Percentiles rank a stretch among this genome's conserved stretches.
Conservation (phyloP, 2,113 vertebrate genomes). For the Mionectes macconnelli region DNA sequence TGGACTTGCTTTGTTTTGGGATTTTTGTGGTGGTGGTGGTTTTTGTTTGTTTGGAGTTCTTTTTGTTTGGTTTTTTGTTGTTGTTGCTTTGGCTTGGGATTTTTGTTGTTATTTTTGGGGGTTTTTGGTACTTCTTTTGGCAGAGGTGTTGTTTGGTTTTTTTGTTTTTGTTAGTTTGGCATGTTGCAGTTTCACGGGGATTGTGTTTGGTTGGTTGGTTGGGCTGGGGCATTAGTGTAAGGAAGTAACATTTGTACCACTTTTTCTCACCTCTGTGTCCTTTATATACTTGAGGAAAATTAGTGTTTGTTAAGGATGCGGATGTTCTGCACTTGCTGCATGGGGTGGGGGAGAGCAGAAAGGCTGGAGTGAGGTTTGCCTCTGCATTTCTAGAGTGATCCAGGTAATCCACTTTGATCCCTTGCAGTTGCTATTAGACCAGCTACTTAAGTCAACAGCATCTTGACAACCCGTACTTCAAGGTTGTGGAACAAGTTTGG, state of each 20-base stretch:
- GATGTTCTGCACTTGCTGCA: neutral
- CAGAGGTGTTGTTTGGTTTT: neutral
- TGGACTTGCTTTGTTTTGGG: neutral
- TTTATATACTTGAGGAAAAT: neutral
- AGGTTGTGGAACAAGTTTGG: neutral
- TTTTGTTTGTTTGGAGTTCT: neutral
- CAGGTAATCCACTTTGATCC: neutral
- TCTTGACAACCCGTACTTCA: neutral
- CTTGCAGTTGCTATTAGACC: neutral
- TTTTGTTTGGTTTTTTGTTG: neutral
- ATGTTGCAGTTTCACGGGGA: neutral
- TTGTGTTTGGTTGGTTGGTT: neutral
- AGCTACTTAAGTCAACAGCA: neutral
- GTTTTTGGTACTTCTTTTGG: neutral
- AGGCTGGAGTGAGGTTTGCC: neutral
- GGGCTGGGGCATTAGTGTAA: neutral
- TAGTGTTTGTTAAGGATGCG: neutral
- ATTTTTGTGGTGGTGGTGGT: neutral
- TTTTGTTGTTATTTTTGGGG: too few species aligned
- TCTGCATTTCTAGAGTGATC: neutral
- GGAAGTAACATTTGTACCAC: neutral
- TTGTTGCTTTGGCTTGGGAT: neutral
- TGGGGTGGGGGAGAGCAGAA: neutral
- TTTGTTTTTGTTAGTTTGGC: neutral
- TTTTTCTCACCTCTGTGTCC: neutral